Evolutionary conservation across 2,113 vertebrate genomes (phyloP), one percentile per base, ranked within the genome.

Genomic region (Prionailurus bengalensis): DNA sequence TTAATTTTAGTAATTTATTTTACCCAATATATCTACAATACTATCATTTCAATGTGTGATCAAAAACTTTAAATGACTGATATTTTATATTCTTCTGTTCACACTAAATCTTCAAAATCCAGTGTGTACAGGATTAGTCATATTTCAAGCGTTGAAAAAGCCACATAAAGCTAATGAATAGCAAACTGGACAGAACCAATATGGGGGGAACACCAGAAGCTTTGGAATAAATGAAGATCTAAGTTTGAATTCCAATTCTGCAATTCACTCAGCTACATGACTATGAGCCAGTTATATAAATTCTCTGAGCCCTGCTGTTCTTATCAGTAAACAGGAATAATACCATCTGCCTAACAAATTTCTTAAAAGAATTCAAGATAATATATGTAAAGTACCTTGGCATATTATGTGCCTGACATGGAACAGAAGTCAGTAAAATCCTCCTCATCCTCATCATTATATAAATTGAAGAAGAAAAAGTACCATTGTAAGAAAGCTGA

Each of bases 1-100:
- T 89, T 78, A 91, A 68, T 19, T 42, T 88, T 65, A 93, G 16
- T 48, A 87, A 81, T 95, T 74, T 70, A 92, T 89, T 82, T 82
- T 80, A 93, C 21, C 14, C 7, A 55, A 55, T 45, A 81, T 36
- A 81, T 14, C 65, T 5, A 91, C 97, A 95, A 92, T 79, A 95
- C 58, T 71, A 84, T 48, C 45, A 76, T 81, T 51, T 68, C 12
- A 66, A 74, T 61, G 17, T 51, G 19, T 51, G 70, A 45, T 36
- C 21, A 73, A 86, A 93, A 53, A 25, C 39, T 92, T n/a, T 25
- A 55, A 93, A 80, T 78, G 65, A 93, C 12, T 71, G 42, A 25
- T 81, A 76, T 16, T 82, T 70, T 89, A 45, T 80, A 93, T 76
- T 88, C 5, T 74, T 91, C 87, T 58, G 36, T 68, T 82, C 70